A percentile compares a stretch with the other conserved stretches of the same genome.
Evolutionary conservation across 2,888 invertebrate genomes (phyloP).

Genomic region (Parasteatoda lunata): DNA sequence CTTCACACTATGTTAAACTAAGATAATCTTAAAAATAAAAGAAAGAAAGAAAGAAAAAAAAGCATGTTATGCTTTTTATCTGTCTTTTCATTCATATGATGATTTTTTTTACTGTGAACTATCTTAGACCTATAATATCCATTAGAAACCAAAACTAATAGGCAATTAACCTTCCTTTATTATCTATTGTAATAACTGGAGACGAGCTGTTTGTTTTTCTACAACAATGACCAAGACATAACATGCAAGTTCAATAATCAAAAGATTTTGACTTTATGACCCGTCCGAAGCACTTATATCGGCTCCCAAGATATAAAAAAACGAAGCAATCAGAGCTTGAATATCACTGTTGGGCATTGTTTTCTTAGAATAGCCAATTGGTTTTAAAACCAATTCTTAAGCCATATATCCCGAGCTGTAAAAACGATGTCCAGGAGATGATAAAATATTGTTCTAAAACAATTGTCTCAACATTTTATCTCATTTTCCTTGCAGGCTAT

Average conservation of each 20-base stretch:
- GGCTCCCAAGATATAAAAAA: neutral
- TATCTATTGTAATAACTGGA: no score
- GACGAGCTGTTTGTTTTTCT: no score
- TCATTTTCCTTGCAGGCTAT: conserved; percentile 31
- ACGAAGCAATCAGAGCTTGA: conserved; percentile 5
- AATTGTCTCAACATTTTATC: conserved; percentile 30
- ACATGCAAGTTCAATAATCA: neutral
- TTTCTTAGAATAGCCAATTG: neutral
- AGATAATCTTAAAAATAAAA: no score
- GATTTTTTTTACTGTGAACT: no score
- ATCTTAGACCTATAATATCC: no score
- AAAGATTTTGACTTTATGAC: neutral
- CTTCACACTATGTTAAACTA: no score
- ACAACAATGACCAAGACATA: neutral
- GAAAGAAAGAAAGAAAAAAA: no score
- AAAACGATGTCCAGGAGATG: neutral
- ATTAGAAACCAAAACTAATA: no score
- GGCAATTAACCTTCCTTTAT: no score
- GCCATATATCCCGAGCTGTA: neutral
- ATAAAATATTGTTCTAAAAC: conserved; percentile 24
- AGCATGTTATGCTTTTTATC: no score
- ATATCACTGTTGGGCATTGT: neutral
- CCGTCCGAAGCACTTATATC: neutral
- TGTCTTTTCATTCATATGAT: no score
- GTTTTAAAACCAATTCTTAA: neutral